phyloP scores from a whole-genome alignment of 2,888 invertebrate genomes.

The Aphidoletes aphidimyza region DNA sequence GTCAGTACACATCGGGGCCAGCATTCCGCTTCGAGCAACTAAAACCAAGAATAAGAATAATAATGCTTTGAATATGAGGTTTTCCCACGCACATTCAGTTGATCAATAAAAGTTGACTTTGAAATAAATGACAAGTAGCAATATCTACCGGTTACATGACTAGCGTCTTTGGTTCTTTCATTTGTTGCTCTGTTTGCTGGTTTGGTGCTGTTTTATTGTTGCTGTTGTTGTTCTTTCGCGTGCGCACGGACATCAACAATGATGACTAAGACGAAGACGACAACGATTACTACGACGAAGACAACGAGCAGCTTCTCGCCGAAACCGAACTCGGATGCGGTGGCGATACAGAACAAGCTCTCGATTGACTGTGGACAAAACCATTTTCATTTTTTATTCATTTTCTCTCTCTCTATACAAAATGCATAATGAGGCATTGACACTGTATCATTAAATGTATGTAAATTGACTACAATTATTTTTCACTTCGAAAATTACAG shows the following conservation, averaged over 20 bases:
- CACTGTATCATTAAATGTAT: conserved; percentile 32
- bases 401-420: neutral
- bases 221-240: neutral
- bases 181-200: neutral
- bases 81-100: conserved; percentile 51
- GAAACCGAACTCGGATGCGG: too few relatives aligned
- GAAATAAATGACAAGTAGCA: conserved; percentile 51
- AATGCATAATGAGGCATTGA: conserved; percentile 34
- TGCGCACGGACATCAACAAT: neutral
- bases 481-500: conserved; percentile 9
- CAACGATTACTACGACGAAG: too few relatives aligned
- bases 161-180: neutral
- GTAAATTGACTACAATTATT: conserved; percentile 38
- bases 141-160: conserved; percentile 46
- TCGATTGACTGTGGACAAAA: conserved; percentile 37
- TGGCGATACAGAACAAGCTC: neutral
- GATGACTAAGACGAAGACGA: too few relatives aligned
- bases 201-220: neutral
- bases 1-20: conserved; percentile 4
- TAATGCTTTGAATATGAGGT: neutral
- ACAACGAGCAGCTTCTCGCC: too few relatives aligned
- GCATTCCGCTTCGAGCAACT: conserved; percentile 23
- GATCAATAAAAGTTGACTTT: conserved; percentile 46
- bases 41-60: too few relatives aligned
- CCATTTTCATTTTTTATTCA: conserved; percentile 41